Base-by-base conservation (phyloP, 2,113 vertebrate species). In the Pachycephala philippinensis region DNA sequence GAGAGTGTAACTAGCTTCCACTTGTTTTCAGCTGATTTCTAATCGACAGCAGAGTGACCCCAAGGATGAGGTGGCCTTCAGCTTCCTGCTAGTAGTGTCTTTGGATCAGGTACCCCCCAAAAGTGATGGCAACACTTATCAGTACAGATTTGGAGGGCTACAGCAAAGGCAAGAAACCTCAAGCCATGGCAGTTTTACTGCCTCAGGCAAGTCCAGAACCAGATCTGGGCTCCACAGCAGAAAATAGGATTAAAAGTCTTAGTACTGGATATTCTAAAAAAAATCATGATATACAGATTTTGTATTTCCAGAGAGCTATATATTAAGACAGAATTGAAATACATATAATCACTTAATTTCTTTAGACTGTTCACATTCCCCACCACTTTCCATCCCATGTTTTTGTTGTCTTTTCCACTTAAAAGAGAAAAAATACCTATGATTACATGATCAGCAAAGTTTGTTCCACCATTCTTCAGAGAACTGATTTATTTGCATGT, bases 401-500 rank as follows among this genome's bases (percentile, higher is more conserved):
- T 49, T 53, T 53, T 64, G 16, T 65, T 53, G 8, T 23, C 19
- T 22, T 90, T 81, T 64, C n/a, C 35, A 77, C 49, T 89, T 85
- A 66, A 74, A 72, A 76, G 33, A 75, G 18, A 93, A 42, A 82
- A 76, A 72, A 68, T 52, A 14, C 13, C 33, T 89, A 68, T 49
- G 39, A 56, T 70, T 53, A 54, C 49, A 65, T 17, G 50, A 52
- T 78, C 89, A 84, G 39, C 23, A 84, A 88, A 64, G 49, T 20
- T 37, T 66, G 93, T 95, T 89, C 49, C 30, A 66, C 42, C n/a
- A 26, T 66, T 95, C 75, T 79, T 92, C 52, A 90, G 47, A 95
- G 37, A 54, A 87, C 52, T 88, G 63, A 44, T 96, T 95, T 96
- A 96, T 95, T 95, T 95, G 40, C 92, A 88, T 91, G 85, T 54